Percentiles rank a stretch among this genome's conserved stretches.
Conservation (phyloP, 2,113 vertebrate genomes). For the Eulacestoma nigropectus region DNA sequence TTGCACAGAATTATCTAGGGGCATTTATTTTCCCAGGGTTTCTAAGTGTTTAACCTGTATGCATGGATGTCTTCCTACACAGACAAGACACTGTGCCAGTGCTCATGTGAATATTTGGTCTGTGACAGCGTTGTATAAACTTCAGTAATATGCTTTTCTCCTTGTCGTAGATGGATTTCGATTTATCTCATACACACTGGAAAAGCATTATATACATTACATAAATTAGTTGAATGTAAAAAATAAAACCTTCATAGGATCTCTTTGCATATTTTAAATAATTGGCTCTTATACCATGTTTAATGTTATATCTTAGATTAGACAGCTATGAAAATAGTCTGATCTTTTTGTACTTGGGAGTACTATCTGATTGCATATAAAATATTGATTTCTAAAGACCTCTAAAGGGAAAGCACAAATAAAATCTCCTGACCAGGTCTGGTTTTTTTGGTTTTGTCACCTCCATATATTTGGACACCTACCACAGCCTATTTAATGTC, state of each 20-base stretch:
- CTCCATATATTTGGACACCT: neutral
- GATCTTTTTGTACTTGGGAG: neutral
- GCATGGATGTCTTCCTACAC: neutral
- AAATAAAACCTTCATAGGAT: neutral
- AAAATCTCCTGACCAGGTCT: neutral
- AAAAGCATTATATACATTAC: neutral
- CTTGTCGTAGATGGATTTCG: neutral
- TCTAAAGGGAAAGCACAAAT: neutral
- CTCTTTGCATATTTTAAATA: neutral
- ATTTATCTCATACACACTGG: neutral
- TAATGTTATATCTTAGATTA: neutral
- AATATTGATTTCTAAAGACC: neutral
- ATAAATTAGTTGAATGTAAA: neutral
- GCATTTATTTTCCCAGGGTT: neutral
- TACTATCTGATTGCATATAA: neutral
- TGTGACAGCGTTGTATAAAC: neutral
- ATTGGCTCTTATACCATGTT: neutral
- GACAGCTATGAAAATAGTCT: neutral
- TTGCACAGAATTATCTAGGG: neutral
- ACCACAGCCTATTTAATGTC: neutral
- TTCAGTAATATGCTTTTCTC: neutral
- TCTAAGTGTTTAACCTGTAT: neutral
- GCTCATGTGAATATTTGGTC: neutral
- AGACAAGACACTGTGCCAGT: neutral
- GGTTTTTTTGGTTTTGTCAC: neutral